These are phyloP conservation scores for Luscinia luscinia DNA, from an alignment of 2,797 vertebrate genomes.

Conservation along the genomic window DNA sequence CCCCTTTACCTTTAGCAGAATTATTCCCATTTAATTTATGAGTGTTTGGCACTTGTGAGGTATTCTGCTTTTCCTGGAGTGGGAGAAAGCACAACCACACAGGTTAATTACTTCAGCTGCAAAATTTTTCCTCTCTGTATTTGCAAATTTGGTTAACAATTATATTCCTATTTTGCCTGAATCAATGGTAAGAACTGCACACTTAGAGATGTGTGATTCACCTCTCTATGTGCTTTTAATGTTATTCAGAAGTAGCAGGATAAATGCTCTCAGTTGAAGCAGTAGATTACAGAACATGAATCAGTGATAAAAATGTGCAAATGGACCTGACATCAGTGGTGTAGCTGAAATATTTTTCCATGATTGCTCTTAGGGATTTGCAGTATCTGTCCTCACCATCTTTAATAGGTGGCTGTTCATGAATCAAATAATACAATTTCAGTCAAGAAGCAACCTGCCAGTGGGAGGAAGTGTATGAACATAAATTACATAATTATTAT, in stretches of 20 bases:
- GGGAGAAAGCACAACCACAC: neutral
- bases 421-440: constrained; percentile 55
- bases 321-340: constrained; percentile 34
- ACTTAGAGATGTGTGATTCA: neutral
- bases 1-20: neutral
- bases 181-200: neutral
- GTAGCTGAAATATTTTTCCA: constrained; percentile 21
- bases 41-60: neutral
- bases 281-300: constrained; percentile 31
- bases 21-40: neutral
- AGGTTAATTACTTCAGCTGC: neutral
- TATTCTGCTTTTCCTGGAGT: neutral
- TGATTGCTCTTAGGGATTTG: constrained; percentile 37
- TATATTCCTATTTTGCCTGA: neutral
- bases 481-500: constrained; percentile 55
- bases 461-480: constrained; percentile 47
- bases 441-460: constrained; percentile 28
- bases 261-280: constrained; percentile 16
- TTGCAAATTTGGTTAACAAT: neutral
- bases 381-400: constrained; percentile 1
- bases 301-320: constrained; percentile 49
- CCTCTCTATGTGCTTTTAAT: neutral
- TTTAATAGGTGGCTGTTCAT: constrained; percentile 36
- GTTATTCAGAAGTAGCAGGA: neutral
- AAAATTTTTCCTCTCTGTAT: neutral